phyloP scores from a whole-genome alignment of 2,888 invertebrate genomes.

The Psylliodes chrysocephalus region DNA sequence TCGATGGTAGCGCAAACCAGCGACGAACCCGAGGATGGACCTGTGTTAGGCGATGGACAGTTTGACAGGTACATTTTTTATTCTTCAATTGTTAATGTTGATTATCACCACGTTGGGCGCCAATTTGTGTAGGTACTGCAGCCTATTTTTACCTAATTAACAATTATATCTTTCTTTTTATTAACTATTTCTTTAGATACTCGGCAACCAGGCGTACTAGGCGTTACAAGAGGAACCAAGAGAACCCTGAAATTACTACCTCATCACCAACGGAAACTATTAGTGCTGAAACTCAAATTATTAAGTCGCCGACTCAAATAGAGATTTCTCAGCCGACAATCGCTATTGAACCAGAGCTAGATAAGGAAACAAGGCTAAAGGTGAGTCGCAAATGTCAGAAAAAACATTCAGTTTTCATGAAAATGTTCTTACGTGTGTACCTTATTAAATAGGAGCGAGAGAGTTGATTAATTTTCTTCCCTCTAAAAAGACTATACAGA shows the following conservation, averaged over 20 bases:
- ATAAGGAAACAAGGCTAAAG: conserved; percentile 70
- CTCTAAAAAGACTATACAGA: too few species aligned
- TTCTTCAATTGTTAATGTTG: too few species aligned
- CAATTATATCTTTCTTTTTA: too few species aligned
- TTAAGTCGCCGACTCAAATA: conserved; percentile 61
- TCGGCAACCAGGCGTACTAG: conserved; percentile 84
- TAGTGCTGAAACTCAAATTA: conserved; percentile 66
- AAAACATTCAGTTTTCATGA: too few species aligned
- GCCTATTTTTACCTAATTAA: too few species aligned
- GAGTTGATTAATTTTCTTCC: too few species aligned
- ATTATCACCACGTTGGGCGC: too few species aligned
- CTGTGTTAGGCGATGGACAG: conserved; percentile 77
- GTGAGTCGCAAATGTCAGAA: too few species aligned
- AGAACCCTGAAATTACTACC: conserved; percentile 69
- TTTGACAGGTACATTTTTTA: conserved; percentile 77
- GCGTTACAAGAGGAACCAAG: conserved; percentile 77
- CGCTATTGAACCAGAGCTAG: conserved; percentile 64
- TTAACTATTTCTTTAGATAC: conserved; percentile 37
- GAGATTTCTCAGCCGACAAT: conserved; percentile 67
- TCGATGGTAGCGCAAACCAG: conserved; percentile 52
- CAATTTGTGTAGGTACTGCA: too few species aligned
- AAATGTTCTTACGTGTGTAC: too few species aligned
- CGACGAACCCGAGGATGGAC: conserved; percentile 63
- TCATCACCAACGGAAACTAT: conserved; percentile 55
- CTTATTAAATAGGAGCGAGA: too few species aligned